A percentile compares a stretch with the other conserved stretches of the same genome.
Evolutionary conservation across 2,888 invertebrate genomes (phyloP).

Genomic region (Mythimna albipuncta): DNA sequence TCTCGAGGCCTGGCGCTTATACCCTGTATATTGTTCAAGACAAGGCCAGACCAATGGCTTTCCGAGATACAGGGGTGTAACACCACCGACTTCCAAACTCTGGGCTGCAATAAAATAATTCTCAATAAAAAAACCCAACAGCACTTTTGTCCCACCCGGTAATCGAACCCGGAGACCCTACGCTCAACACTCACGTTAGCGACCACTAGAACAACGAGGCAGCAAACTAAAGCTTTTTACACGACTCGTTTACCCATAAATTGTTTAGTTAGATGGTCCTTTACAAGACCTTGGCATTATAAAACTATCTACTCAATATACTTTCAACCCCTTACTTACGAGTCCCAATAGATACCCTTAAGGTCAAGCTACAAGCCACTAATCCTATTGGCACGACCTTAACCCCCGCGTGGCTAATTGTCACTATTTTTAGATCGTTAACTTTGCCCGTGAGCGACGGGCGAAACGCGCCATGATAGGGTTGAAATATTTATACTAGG

Average conservation of each 20-base stretch:
- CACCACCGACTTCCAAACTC: no score
- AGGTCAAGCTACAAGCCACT: conserved; percentile 33
- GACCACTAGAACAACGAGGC: no score
- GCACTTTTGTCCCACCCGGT: no score
- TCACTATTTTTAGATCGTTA: conserved; percentile 52
- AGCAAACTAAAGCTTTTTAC: neutral
- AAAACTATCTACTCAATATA: conserved; percentile 5
- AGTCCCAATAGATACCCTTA: conserved; percentile 22
- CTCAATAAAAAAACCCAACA: no score
- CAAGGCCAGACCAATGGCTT: no score
- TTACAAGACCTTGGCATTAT: conserved; percentile 5
- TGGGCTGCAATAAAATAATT: no score
- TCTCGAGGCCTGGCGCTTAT: no score
- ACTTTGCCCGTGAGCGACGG: conserved; percentile 17
- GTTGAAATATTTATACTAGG: conserved; percentile 41
- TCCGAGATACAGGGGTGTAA: no score
- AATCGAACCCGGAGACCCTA: no score
- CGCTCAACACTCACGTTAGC: no score
- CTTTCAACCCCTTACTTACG: conserved; percentile 13
- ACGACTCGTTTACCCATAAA: neutral
- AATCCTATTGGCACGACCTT: conserved; percentile 47
- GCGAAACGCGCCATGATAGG: conserved; percentile 28
- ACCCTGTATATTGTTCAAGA: no score
- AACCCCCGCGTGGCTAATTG: conserved; percentile 47
- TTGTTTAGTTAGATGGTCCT: neutral